Evolutionary conservation across 2,888 invertebrate genomes (phyloP).

Genomic region (Adelphocoris suturalis): DNA sequence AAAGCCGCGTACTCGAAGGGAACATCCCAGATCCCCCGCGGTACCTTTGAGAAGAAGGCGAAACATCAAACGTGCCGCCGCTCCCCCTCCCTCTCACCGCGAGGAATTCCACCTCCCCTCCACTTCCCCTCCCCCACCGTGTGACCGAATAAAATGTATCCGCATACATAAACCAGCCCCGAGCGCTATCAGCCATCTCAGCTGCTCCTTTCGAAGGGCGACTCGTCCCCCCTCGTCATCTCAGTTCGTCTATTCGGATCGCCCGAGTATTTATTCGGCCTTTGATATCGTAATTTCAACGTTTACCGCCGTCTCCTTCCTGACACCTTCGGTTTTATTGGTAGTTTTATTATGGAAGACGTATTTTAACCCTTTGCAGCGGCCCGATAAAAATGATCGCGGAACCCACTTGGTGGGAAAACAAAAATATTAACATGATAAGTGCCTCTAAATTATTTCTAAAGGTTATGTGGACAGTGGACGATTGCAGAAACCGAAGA

Average conservation of each 20-base stretch:
- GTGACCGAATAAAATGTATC: not conserved
- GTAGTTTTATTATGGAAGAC: not conserved
- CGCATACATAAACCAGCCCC: not conserved
- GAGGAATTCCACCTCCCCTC: not conserved
- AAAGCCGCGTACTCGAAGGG: too few species aligned
- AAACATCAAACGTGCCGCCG: slow-evolving; percentile 28
- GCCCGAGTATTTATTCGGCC: not conserved
- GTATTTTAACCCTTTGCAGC: not conserved
- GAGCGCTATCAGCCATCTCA: not conserved
- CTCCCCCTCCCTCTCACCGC: not conserved
- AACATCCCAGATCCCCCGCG: not conserved
- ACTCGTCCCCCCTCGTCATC: not conserved
- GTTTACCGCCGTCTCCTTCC: not conserved
- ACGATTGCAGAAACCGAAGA: too few species aligned
- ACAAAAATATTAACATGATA: not conserved
- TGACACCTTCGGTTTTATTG: not conserved
- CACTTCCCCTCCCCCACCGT: not conserved
- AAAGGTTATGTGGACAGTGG: not conserved
- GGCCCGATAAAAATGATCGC: not conserved
- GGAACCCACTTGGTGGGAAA: not conserved
- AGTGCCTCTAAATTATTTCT: not conserved
- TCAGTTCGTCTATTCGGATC: not conserved
- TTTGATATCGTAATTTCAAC: not conserved
- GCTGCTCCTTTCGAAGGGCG: not conserved
- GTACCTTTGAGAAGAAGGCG: slow-evolving; percentile 49